Evolutionary conservation across 2,888 invertebrate species (phyloP), one percentile per base, ranked within the genome.

Genomic region (Noctua janthina): DNA sequence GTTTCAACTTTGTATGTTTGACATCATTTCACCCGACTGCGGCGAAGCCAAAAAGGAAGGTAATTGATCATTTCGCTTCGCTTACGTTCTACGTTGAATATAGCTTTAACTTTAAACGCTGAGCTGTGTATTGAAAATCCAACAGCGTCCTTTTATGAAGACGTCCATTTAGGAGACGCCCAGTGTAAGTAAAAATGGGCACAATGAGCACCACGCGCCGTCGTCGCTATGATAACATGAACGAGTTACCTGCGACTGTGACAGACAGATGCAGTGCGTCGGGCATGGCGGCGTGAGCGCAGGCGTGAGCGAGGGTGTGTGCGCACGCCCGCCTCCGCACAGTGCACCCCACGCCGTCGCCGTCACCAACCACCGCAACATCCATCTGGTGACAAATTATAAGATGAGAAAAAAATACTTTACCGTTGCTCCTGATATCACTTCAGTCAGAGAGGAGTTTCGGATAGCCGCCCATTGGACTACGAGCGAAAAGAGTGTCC

Each of bases 221-320:
- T 91, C 86, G 92, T 92, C 90, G 93, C 91, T 15, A 62, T 62
- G 64, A 64, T 35, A 64, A 64, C 64, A 17, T 35, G 64, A 35
- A 39, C 8, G 11, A 23, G 11, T 46, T 97, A 98, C 98, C 98
- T 98, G 98, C 89, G 98, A 98, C 94, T 98, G 98, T 82, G 98
- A 98, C 85, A 98, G 97, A 94, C 98, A 98, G 95, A 98, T 98
- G 97, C 98, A 99, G 97, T 98, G 98, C 91, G 97, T 97, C 85
- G 98, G 98, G 94, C 98, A 98, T 90, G 97, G 97, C 89, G 98
- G 98, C 91, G 97, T 95, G 85, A 97, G 92, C 97, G 97, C 86
- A 91, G 95, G 96, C 81, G 93, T 90, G 81, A 95, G 91, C 73
- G 92, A 87, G 80, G 93, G 96, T 92, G 96, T 87, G 89, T 92